These are phyloP conservation scores for Xiphorhynchus erythropygius DNA, from an alignment of 2,797 vertebrate genomes.

Conservation along the genomic window DNA sequence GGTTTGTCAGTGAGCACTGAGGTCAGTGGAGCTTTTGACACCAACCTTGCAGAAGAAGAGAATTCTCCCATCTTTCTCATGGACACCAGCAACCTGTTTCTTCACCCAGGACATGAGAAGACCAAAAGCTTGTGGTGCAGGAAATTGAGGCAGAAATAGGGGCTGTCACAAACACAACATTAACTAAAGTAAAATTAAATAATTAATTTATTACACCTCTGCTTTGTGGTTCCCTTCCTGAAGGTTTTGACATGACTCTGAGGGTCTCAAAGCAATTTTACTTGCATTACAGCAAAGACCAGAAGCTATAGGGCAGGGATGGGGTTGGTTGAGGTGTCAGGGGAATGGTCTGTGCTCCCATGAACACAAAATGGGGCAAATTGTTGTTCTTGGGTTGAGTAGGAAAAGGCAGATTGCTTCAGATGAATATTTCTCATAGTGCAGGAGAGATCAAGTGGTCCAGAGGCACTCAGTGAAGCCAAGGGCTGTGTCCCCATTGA, in stretches of 20 bases:
- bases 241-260: background rate
- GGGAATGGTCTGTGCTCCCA: background rate
- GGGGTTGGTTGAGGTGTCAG: background rate
- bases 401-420: background rate
- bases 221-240: background rate
- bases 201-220: background rate
- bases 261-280: background rate
- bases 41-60: background rate
- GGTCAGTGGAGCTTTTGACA: background rate
- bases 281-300: background rate
- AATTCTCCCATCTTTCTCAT: background rate
- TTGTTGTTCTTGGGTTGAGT: background rate
- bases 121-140: rapidly evolving
- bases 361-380: background rate
- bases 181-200: background rate
- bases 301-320: background rate
- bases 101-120: background rate
- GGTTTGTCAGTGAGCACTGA: background rate
- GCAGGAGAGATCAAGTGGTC: background rate
- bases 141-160: background rate
- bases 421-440: background rate
- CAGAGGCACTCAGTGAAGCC: background rate
- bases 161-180: background rate
- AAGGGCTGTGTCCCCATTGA: background rate
- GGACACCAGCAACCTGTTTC: background rate